These are phyloP conservation scores for Leptinotarsa undecemlineata DNA, from an alignment of 1,140 invertebrate species.

Conservation along the genomic window DNA sequence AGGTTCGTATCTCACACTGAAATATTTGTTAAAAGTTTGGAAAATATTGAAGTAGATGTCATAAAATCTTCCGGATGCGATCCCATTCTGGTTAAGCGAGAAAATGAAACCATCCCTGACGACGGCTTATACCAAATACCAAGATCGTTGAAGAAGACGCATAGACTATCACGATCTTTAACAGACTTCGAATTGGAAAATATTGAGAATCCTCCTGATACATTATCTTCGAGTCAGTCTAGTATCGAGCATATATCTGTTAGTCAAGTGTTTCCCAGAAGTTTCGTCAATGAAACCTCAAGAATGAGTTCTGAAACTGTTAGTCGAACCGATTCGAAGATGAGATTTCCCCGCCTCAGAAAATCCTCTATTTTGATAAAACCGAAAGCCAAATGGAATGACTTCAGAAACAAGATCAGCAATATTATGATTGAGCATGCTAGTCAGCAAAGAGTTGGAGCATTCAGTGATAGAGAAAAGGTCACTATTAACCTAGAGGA, in stretches of 20 bases:
- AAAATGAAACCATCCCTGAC: constrained; percentile 37
- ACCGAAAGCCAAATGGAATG: constrained; percentile 47
- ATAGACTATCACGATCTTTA: constrained; percentile 49
- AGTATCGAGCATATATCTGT: constrained; percentile 53
- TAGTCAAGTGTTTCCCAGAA: constrained; percentile 40
- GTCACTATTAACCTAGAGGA: constrained; percentile 48
- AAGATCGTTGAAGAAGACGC: constrained; percentile 34
- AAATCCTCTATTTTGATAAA: constrained; percentile 44
- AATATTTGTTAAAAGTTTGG: constrained; percentile 24
- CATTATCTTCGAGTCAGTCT: constrained; percentile 31
- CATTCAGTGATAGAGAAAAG: constrained; percentile 47
- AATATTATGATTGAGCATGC: constrained; percentile 50
- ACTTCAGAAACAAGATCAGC: constrained; percentile 48
- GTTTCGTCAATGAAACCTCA: constrained; percentile 8
- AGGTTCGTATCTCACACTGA: constrained; percentile 37
- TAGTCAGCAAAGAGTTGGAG: constrained; percentile 48
- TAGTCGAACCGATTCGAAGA: constrained; percentile 21
- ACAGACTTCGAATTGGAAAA: constrained; percentile 50
- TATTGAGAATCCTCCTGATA: constrained; percentile 30
- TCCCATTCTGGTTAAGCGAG: constrained; percentile 41
- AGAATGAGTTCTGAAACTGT: neutral
- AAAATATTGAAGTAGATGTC: constrained; percentile 27
- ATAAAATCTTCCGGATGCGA: constrained; percentile 51
- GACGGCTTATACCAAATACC: constrained; percentile 53
- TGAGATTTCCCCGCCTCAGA: neutral